Conservation (phyloP, 1,140 invertebrate species). For the Orchesella cincta region DNA sequence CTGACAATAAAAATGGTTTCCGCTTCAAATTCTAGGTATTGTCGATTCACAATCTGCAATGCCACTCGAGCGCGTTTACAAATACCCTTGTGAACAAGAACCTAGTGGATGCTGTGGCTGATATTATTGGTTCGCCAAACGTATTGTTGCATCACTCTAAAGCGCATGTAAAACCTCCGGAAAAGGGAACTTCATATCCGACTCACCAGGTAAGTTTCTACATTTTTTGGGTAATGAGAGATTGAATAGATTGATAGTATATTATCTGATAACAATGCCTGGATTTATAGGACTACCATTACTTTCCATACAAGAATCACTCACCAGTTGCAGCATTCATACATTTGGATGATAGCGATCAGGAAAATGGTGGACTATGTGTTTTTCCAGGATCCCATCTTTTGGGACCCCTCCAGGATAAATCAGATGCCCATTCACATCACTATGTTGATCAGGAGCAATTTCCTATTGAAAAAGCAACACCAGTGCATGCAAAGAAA, state of each 20-base stretch:
- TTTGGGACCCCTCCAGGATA: constrained; percentile 62
- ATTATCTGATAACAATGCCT: too few species aligned
- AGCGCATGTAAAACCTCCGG: constrained; percentile 65
- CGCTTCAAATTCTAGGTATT: constrained; percentile 57
- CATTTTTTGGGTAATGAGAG: neutral
- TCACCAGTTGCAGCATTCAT: constrained; percentile 66
- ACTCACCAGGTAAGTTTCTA: constrained; percentile 65
- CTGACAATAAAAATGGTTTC: neutral
- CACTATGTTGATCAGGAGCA: constrained; percentile 53
- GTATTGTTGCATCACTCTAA: constrained; percentile 67
- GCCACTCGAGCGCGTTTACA: constrained; percentile 63
- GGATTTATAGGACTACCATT: constrained; percentile 62
- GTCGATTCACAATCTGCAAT: constrained; percentile 64
- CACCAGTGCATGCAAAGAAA: constrained; percentile 60
- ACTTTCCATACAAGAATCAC: constrained; percentile 66
- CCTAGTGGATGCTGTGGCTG: constrained; percentile 63
- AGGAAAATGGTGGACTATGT: constrained; percentile 65
- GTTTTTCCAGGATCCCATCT: constrained; percentile 68
- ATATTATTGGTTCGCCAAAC: constrained; percentile 62
- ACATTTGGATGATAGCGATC: constrained; percentile 63
- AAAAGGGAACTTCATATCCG: constrained; percentile 65
- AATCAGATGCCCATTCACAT: neutral
- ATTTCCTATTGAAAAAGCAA: constrained; percentile 62
- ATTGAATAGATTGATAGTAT: too few species aligned
- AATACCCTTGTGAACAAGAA: constrained; percentile 60